Base-by-base conservation (phyloP, 2,797 vertebrate genomes). In the Philypnodon macrostomus region DNA sequence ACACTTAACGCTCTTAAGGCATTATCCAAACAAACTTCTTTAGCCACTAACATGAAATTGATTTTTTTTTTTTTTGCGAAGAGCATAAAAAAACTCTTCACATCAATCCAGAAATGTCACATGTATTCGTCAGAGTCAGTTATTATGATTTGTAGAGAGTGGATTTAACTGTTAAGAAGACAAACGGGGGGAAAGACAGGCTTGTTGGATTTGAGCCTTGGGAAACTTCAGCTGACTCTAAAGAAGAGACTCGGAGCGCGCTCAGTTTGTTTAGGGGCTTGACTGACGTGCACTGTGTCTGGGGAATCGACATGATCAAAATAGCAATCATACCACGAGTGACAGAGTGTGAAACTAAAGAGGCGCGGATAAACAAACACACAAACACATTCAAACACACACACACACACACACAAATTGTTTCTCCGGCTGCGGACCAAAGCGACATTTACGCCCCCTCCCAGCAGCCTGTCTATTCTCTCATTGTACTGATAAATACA, bases 251-350 rank as follows among this genome's bases (percentile, higher is more conserved):
- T 26, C 16, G 16, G 16, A 2, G 42, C 37, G 7, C 16, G 5
- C 8, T 29, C 40, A 45, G 33, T 54, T 59, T 36, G 46, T 54
- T 51, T 53, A n/a, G 8, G 24, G 24, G 29, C 4, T 51, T 56
- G 24, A 51, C 41, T 32, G 32, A 41, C n/a, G 18, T 37, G 21
- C 40, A 5, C 12, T 6, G 26, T 4, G 23, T 8, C 49, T 29
- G 31, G 41, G 53, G 55, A 67, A 15, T 17, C 11, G 35, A 58
- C 58, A 31, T 10, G 47, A 66, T 65, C 53, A 66, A 67, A 63
- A 60, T 26, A 57, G 44, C 65, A 63, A 59, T 70, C 74, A 70
- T 44, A 45, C 41, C 6, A 35, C 29, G 2, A 52, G 47, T 50
- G 61, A 62, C 58, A 58, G 45, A 36, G 45, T 29, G 42, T 48